Evolutionary conservation across 1,140 invertebrate species (phyloP), one percentile per base, ranked within the genome.

Genomic region (Neodiprion fabricii): DNA sequence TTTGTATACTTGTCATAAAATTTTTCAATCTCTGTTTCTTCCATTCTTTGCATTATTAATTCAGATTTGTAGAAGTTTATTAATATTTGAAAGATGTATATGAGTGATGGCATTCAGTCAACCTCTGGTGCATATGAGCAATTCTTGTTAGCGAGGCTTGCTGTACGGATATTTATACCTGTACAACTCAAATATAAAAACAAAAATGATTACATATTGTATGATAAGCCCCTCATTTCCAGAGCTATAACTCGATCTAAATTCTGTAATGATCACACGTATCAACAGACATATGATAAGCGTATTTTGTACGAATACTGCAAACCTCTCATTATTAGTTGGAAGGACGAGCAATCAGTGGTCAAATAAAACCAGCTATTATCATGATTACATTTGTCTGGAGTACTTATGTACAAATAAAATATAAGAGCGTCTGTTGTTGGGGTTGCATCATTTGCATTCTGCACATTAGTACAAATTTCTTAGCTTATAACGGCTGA

Each of bases 1-100:
- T 7, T 61, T 17, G 53, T 61, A 61, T 61, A 61, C 53, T 61
- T 61, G 53, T 61, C n/a, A 61, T 61, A 61, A 61, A 61, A 61
- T 61, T 61, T 9, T 17, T 14, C 11, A 61, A 61, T 14, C 53
- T 61, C 53, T 61, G 53, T 14, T 5, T 61, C 53, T 61, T 61
- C 53, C 4, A 12, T 8, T 12, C 53, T 61, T 9, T 61, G 53
- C 53, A 61, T 61, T 17, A 17, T 61, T 40, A 40, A 40, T 40
- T 5, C 28, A 3, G 28, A 4, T 40, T 40, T 40, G 28, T 3
- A 40, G 1, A 40, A 40, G 28, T 40, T 40, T 40, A 40, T 3
- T 40, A 40, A 40, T 40, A 40, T 40, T 40, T 40, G 28, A 3
- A 2, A 40, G 28, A 40, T 40, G 28, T 40, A 40, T 40, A 40